Percentiles rank a stretch among this genome's conserved stretches.
Evolutionary conservation across 2,113 vertebrate genomes (phyloP).

Genomic region (Raja brachyura): DNA sequence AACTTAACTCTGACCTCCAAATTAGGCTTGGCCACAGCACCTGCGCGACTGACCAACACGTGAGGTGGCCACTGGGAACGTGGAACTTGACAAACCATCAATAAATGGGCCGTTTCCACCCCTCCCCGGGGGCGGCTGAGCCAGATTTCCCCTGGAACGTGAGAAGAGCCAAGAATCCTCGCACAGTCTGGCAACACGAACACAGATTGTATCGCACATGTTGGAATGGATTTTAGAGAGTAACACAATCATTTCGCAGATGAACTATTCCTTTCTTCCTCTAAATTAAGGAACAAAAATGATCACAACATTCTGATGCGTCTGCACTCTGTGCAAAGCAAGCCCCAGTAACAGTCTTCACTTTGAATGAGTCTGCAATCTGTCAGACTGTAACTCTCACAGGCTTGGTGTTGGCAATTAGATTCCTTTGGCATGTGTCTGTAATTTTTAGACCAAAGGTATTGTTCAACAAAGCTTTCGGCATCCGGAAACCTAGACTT

Average conservation of each 20-base stretch:
- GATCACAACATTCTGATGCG: neutral
- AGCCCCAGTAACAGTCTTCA: neutral
- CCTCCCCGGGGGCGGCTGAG: neutral
- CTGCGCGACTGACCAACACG: too few relatives aligned
- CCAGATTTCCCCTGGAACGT: neutral
- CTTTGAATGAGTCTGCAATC: conserved; percentile 9
- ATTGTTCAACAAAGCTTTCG: neutral
- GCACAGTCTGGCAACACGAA: neutral
- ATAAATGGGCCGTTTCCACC: neutral
- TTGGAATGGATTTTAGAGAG: neutral
- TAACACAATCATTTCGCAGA: neutral
- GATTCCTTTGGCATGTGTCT: neutral
- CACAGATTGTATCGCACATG: neutral
- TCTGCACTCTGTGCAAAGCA: neutral
- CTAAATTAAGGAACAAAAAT: neutral
- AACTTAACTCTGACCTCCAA: neutral
- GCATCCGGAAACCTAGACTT: neutral
- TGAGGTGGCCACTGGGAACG: neutral
- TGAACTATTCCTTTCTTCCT: neutral
- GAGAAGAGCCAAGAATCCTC: neutral
- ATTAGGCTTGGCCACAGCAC: neutral
- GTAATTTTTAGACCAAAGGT: neutral
- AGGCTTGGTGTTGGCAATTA: neutral
- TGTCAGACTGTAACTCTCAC: neutral
- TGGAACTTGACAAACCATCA: neutral